Conservation (phyloP, 2,113 vertebrate genomes). For the Ceyx margarethae region DNA sequence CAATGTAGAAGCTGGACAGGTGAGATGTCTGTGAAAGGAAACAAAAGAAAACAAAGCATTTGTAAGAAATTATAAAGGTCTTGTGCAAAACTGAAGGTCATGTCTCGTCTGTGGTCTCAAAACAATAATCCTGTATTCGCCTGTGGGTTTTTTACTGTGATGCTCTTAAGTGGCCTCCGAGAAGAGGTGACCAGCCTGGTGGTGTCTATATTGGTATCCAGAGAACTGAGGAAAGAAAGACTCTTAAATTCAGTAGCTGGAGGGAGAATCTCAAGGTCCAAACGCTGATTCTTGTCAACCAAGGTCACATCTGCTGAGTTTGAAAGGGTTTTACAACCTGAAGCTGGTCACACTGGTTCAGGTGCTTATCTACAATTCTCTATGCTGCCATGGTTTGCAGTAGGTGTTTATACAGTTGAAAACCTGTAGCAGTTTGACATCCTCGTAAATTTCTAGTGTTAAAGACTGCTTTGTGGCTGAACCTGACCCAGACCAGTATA, state of each 20-base stretch:
- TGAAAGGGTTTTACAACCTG: neutral
- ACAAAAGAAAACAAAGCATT: neutral
- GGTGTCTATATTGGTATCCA: neutral
- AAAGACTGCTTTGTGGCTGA: neutral
- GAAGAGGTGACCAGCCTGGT: neutral
- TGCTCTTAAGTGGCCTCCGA: neutral
- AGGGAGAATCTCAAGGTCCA: neutral
- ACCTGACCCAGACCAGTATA: neutral
- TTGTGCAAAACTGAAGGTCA: neutral
- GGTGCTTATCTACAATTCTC: neutral
- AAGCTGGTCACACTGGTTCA: accelerated
- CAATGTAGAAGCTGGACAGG: neutral
- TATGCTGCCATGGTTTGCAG: neutral
- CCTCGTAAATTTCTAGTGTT: neutral
- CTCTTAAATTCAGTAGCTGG: neutral
- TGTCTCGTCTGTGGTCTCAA: neutral
- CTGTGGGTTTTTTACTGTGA: neutral
- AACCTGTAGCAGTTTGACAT: neutral
- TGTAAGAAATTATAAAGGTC: neutral
- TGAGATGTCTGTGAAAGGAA: neutral
- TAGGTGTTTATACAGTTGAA: neutral
- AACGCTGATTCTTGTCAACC: neutral
- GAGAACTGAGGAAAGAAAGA: neutral
- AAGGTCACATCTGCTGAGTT: neutral
- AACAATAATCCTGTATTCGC: neutral